A percentile compares a stretch with the other conserved stretches of the same genome.
These are phyloP conservation scores for Venustaconcha ellipsiformis DNA, from an alignment of 1,140 invertebrate species.

Conservation along the genomic window DNA sequence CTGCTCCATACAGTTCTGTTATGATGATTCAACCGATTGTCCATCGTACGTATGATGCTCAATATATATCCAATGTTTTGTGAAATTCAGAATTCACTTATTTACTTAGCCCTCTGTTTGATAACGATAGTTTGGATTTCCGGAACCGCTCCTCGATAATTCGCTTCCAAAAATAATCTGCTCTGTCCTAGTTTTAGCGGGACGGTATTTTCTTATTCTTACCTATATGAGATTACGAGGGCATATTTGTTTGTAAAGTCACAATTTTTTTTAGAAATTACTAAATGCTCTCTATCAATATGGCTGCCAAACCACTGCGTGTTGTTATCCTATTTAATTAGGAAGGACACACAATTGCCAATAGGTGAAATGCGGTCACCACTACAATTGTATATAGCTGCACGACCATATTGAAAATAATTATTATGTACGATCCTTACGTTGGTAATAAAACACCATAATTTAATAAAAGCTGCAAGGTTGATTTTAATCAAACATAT, in stretches of 20 bases:
- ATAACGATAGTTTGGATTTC: neutral
- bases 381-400: neutral
- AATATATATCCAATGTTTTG: no score
- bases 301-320: constrained; percentile 54
- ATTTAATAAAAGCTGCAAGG: neutral
- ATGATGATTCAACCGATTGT: no score
- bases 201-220: constrained; percentile 34
- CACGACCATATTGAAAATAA: neutral
- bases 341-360: constrained; percentile 2
- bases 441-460: neutral
- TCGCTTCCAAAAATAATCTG: constrained; percentile 1
- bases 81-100: no score
- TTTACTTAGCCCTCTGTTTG: no score
- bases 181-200: neutral
- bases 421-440: neutral
- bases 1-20: no score
- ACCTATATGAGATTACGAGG: constrained; percentile 18
- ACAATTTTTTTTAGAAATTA: constrained; percentile 36
- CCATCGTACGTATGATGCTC: no score
- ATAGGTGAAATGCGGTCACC: constrained; percentile 1
- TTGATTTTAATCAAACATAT: neutral
- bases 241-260: constrained; percentile 32
- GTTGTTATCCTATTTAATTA: constrained; percentile 53
- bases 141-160: neutral
- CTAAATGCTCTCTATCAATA: constrained; percentile 52